A percentile compares a stretch with the other conserved stretches of the same genome.
These are phyloP conservation scores for Cyclophora punctaria DNA, from an alignment of 2,888 invertebrate species.

Conservation along the genomic window DNA sequence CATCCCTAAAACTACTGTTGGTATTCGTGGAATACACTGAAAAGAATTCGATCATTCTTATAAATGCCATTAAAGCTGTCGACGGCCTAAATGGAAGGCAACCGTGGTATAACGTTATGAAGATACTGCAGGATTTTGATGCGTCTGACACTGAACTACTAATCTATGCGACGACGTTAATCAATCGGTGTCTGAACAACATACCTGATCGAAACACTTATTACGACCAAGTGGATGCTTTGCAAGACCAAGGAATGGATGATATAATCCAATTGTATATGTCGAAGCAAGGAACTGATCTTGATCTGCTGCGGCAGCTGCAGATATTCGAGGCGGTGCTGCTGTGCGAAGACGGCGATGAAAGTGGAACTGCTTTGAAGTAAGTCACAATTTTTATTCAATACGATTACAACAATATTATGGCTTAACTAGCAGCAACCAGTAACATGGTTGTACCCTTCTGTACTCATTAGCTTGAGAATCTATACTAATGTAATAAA, in stretches of 20 bases:
- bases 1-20: constrained; percentile 94
- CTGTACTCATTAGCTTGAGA: too few relatives aligned
- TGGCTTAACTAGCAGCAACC: too few relatives aligned
- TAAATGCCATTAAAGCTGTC: constrained; percentile 90
- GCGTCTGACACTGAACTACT: constrained; percentile 97
- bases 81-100: constrained; percentile 79
- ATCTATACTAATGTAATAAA: too few relatives aligned
- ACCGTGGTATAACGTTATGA: constrained; percentile 86
- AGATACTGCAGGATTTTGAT: constrained; percentile 93
- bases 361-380: constrained; percentile 75
- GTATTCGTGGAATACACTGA: constrained; percentile 99
- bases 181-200: constrained; percentile 95
- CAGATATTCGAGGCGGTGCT: constrained; percentile 96
- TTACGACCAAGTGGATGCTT: constrained; percentile 96
- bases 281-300: constrained; percentile 93
- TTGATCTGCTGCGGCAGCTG: constrained; percentile 93
- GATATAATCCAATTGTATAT: constrained; percentile 90
- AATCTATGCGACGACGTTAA: constrained; percentile 95
- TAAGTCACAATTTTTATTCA: constrained; percentile 31
- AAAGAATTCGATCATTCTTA: constrained; percentile 91
- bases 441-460: too few relatives aligned
- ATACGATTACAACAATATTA: too few relatives aligned
- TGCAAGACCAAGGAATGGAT: constrained; percentile 96
- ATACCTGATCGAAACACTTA: constrained; percentile 96
- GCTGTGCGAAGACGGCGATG: constrained; percentile 87